These are phyloP conservation scores for Microctenopoma steveboyesi DNA, from an alignment of 2,797 vertebrate species.

Conservation along the genomic window DNA sequence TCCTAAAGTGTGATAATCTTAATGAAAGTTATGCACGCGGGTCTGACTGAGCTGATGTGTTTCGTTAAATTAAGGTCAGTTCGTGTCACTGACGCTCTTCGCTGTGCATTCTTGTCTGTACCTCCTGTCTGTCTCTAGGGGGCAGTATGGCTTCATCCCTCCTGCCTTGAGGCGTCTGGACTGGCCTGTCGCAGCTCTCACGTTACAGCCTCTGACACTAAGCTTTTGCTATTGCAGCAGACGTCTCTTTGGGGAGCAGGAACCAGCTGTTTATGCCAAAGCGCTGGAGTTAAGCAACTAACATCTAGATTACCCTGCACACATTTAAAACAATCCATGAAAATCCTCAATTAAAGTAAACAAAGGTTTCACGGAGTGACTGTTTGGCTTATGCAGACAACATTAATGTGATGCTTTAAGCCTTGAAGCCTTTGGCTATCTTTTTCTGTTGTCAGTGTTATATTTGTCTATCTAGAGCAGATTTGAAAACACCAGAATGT, in stretches of 20 bases:
- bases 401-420: slow-evolving; percentile 34
- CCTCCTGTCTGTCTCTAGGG: slow-evolving; percentile 52
- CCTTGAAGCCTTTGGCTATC: slow-evolving; percentile 13
- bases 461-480: slow-evolving; percentile 23
- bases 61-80: slow-evolving; percentile 9
- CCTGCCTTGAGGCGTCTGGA: neutral
- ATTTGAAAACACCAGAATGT: slow-evolving; percentile 13
- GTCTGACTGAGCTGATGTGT: neutral
- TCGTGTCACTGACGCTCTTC: neutral
- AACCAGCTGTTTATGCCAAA: slow-evolving; percentile 64
- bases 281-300: slow-evolving; percentile 47
- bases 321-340: slow-evolving; percentile 51
- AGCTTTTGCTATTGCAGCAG: slow-evolving; percentile 43
- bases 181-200: slow-evolving; percentile 40
- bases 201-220: slow-evolving; percentile 42
- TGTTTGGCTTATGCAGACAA: slow-evolving; percentile 36
- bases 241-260: slow-evolving; percentile 31
- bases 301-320: slow-evolving; percentile 45
- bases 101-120: neutral
- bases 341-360: slow-evolving; percentile 45
- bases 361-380: slow-evolving; percentile 35
- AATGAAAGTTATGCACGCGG: slow-evolving; percentile 4
- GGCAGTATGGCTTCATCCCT: slow-evolving; percentile 69
- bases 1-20: slow-evolving; percentile 14
- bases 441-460: slow-evolving; percentile 23